These are phyloP conservation scores for Eriocheir sinensis DNA, from an alignment of 1,140 invertebrate species.

Conservation along the genomic window DNA sequence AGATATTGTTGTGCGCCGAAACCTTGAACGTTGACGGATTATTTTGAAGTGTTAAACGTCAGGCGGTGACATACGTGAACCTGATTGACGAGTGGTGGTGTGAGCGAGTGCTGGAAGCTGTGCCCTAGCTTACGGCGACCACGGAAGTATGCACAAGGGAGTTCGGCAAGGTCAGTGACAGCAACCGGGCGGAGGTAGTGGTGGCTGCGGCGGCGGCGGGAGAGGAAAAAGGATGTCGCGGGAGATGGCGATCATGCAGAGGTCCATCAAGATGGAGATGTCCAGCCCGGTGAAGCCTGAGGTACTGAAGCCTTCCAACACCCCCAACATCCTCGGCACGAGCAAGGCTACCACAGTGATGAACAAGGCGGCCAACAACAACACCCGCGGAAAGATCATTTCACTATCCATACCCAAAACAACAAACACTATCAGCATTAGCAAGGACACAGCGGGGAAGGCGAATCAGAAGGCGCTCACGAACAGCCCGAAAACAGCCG, in stretches of 20 bases:
- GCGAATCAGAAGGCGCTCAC: slow-evolving; percentile 31
- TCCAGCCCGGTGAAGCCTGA: slow-evolving; percentile 67
- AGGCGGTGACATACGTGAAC: slow-evolving; percentile 43
- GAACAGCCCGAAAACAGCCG: not conserved
- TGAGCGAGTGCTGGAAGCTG: not conserved
- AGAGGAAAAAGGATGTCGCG: slow-evolving; percentile 26
- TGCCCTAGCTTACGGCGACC: not conserved
- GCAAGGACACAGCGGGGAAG: not conserved
- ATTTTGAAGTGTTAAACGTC: slow-evolving; percentile 67
- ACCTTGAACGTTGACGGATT: slow-evolving; percentile 36
- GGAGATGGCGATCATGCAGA: slow-evolving; percentile 60
- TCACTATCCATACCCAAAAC: not conserved
- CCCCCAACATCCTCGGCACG: slow-evolving; percentile 45
- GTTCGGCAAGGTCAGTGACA: slow-evolving; percentile 31
- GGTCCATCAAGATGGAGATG: slow-evolving; percentile 59
- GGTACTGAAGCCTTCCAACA: slow-evolving; percentile 69
- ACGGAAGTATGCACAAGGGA: slow-evolving; percentile 12
- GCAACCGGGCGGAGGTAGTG: not conserved
- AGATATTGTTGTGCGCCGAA: slow-evolving; percentile 42
- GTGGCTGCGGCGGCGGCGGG: not conserved
- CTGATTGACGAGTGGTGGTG: not conserved
- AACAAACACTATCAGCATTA: not conserved
- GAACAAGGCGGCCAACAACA: slow-evolving; percentile 38
- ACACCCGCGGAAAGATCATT: not conserved
- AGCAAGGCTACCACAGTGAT: not conserved